These are phyloP conservation scores for Odontocerum albicorne DNA, from an alignment of 2,888 invertebrate genomes.

Conservation along the genomic window DNA sequence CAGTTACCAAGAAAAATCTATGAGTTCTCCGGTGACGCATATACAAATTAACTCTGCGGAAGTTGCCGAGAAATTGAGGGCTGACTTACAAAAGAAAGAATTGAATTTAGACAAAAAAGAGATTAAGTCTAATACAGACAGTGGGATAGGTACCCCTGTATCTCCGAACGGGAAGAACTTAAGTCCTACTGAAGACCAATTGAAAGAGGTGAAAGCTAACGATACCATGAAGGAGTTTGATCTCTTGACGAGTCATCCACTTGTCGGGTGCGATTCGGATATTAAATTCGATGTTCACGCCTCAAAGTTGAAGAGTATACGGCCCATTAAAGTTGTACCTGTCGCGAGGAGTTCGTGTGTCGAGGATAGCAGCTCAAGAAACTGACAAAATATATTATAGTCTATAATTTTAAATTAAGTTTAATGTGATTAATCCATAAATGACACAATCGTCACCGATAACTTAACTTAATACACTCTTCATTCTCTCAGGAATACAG, in stretches of 20 bases:
- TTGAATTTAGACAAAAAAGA: constrained; percentile 3
- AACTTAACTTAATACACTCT: no score
- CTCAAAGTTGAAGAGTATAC: constrained; percentile 75
- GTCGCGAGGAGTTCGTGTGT: constrained; percentile 6
- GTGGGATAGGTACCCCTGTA: constrained; percentile 67
- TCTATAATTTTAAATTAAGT: no score
- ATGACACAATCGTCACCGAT: no score
- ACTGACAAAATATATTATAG: no score
- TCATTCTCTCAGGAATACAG: no score
- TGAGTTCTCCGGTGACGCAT: constrained; percentile 41
- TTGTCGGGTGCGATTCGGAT: constrained; percentile 78
- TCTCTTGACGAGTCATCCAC: constrained; percentile 64
- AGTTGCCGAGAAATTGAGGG: constrained; percentile 49
- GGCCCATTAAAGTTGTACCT: constrained; percentile 45
- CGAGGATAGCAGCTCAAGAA: constrained; percentile 5
- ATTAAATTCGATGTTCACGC: constrained; percentile 78
- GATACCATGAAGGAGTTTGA: constrained; percentile 41
- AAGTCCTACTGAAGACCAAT: constrained; percentile 42
- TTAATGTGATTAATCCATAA: no score
- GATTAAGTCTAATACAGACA: constrained; percentile 49
- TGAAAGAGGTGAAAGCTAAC: constrained; percentile 38
- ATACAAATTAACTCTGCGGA: constrained; percentile 20
- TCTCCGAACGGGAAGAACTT: constrained; percentile 47
- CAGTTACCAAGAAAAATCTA: constrained; percentile 25
- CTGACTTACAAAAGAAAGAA: constrained; percentile 38